Conservation (phyloP, 2,888 invertebrate species). For the Busseola fusca region DNA sequence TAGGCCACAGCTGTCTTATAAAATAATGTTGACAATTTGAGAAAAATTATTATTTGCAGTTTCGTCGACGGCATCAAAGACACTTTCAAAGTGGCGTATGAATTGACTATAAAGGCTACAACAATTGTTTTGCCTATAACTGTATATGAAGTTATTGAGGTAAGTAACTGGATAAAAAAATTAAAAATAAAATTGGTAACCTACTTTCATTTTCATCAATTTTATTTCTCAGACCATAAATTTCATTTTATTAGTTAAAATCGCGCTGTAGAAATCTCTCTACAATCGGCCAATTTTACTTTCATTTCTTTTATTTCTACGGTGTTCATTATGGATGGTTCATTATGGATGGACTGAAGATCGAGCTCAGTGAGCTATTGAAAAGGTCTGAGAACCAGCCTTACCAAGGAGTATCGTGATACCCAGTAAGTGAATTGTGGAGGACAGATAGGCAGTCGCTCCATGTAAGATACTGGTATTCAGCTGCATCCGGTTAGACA, state of each 20-base stretch:
- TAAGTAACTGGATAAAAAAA: conserved; percentile 19
- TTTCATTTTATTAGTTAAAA: too few species aligned
- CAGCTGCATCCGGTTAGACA: background rate
- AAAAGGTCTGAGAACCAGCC: background rate
- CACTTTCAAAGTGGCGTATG: conserved; percentile 62
- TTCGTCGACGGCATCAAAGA: conserved; percentile 64
- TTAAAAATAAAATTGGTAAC: background rate
- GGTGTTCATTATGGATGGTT: background rate
- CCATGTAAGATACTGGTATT: background rate
- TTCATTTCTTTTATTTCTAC: background rate
- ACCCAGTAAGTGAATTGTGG: background rate
- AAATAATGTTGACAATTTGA: background rate
- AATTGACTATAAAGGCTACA: conserved; percentile 64
- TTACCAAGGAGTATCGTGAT: background rate
- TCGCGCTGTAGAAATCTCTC: background rate
- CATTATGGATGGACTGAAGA: background rate
- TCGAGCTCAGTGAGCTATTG: background rate
- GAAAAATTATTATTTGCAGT: conserved; percentile 47
- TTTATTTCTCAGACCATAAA: too few species aligned
- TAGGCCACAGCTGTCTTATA: background rate
- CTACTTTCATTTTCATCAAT: too few species aligned
- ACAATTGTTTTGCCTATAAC: conserved; percentile 67
- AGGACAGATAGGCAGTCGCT: background rate
- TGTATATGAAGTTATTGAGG: conserved; percentile 66
- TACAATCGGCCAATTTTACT: too few species aligned